phyloP scores from a whole-genome alignment of 2,888 invertebrate species.

The Stramonita haemastoma region DNA sequence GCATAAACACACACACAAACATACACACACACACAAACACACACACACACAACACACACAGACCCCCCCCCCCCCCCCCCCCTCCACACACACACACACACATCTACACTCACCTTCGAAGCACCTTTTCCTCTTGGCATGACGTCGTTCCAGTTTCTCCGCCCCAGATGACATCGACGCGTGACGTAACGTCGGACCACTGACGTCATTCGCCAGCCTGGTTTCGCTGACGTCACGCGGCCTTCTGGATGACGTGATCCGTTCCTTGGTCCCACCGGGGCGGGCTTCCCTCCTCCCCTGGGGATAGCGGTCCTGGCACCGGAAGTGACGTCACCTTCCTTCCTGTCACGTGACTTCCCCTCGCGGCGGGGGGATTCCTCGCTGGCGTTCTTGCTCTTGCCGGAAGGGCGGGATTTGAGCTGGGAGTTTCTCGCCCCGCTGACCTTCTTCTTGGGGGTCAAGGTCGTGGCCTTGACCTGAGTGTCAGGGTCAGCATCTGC shows the following conservation, averaged over 20 bases:
- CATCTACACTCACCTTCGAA: neutral
- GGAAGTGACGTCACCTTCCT: constrained; percentile 12
- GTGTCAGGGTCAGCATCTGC: neutral
- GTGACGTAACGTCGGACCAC: neutral
- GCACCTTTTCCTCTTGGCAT: neutral
- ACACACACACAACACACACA: no score
- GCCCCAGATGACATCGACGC: neutral
- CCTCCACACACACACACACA: no score
- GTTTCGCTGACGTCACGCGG: neutral
- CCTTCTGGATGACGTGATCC: neutral
- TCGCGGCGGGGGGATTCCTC: neutral
- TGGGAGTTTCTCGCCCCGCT: neutral
- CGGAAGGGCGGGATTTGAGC: neutral
- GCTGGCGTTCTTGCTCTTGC: neutral
- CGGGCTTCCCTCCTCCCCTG: neutral
- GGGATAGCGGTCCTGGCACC: neutral
- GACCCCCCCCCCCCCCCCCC: no score
- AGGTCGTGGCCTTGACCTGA: constrained; percentile 18
- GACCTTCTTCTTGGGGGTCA: neutral
- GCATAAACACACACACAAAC: no score
- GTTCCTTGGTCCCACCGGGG: neutral
- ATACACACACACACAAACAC: no score
- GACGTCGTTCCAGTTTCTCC: neutral
- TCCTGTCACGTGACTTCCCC: constrained; percentile 2
- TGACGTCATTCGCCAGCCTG: neutral